Conservation (phyloP, 2,888 invertebrate genomes). For the Phyllotreta striolata region DNA sequence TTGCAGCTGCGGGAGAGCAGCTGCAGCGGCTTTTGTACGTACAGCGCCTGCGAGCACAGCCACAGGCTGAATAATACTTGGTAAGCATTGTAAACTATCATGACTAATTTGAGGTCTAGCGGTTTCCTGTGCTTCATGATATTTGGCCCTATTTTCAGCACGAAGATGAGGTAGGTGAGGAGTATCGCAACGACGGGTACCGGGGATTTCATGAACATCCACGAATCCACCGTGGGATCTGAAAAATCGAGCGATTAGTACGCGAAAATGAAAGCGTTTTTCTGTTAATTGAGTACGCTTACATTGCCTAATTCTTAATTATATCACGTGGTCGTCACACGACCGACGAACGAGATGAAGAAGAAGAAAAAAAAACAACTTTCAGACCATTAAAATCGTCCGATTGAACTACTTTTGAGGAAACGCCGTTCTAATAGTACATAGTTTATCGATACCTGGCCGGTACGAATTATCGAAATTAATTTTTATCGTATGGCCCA, state of each 20-base stretch:
- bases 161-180: conserved; percentile 74
- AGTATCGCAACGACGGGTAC: conserved; percentile 73
- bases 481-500: too few relatives aligned
- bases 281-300: too few relatives aligned
- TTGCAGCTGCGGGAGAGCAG: conserved; percentile 50
- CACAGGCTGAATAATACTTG: conserved; percentile 87
- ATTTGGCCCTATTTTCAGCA: conserved; percentile 76
- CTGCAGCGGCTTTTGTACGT: conserved; percentile 50
- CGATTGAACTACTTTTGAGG: conserved; percentile 4
- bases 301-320: too few relatives aligned
- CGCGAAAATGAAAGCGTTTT: too few relatives aligned
- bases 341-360: too few relatives aligned
- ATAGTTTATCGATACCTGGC: too few relatives aligned
- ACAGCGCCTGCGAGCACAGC: conserved; percentile 65
- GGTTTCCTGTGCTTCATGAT: conserved; percentile 79
- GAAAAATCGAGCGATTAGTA: conserved; percentile 54
- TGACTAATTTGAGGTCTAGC: conserved; percentile 74
- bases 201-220: conserved; percentile 81
- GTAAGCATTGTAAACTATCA: conserved; percentile 84
- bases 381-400: neutral
- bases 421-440: neutral
- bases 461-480: too few relatives aligned
- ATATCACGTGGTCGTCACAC: too few relatives aligned
- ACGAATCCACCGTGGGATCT: conserved; percentile 80
- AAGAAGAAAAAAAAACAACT: too few relatives aligned